Evolutionary conservation across 2,113 vertebrate species (phyloP), one percentile per base, ranked within the genome.

Genomic region (Pardalotus punctatus): DNA sequence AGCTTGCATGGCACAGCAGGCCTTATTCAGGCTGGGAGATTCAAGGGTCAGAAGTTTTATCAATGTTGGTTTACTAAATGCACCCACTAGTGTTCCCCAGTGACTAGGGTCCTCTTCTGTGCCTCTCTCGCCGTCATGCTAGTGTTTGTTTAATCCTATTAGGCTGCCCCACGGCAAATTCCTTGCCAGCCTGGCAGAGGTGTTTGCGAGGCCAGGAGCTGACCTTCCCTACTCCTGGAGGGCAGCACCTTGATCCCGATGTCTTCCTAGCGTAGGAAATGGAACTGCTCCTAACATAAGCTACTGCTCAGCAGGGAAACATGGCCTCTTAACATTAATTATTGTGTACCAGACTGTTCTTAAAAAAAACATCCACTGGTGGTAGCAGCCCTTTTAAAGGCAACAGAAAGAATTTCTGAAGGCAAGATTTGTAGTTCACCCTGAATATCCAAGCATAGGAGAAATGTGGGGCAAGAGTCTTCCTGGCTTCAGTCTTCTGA

Each of bases 261-360:
- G 72, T 76, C 42, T 71, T 90, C 40, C 60, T 36, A 72, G 74
- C 0, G 13, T 10, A 94, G 85, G 83, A 96, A 92, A 93, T 74
- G 43, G 82, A 92, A 77, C 69, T 67, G 45, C 51, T 69, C 51
- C 76, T 88, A 56, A 91, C 31, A 95, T 61, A 86, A 95, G 60
- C 83, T 92, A 50, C 93, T 71, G 65, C 88, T 94, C 88, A 94
- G 51, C 88, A 88, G 93, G 79, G 83, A 93, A 96, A 94, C 28
- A 42, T 54, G 81, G 78, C 71, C 85, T 90, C 85, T 90, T 93
- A 93, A 80, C 56, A 83, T 95, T 86, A 91, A 95, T 91, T 95
- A 81, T 33, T 0, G 0, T 85, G 51, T 62, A 74, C 80, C 72
- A 96, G 72, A 92, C 69, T 93, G 48, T 77, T 90, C 76, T 81